Evolutionary conservation across 2,113 vertebrate species (phyloP).

Genomic region (Actenoides hombroni): DNA sequence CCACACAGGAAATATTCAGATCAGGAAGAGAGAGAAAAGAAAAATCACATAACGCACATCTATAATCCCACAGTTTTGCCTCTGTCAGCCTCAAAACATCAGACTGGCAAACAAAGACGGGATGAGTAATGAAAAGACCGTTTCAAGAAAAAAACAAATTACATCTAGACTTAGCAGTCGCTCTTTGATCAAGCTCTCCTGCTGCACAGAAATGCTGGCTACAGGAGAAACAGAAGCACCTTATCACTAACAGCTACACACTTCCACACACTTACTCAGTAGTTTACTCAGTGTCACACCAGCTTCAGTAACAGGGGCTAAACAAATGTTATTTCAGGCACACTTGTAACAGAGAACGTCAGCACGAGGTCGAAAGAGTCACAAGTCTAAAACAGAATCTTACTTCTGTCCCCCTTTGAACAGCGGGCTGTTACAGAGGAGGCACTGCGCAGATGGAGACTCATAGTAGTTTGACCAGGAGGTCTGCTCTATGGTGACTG

Average conservation of each 20-base stretch:
- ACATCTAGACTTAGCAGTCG: not conserved
- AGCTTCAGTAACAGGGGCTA: not conserved
- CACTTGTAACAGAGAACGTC: not conserved
- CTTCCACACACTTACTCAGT: not conserved
- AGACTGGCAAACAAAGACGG: conserved; percentile 1
- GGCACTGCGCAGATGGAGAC: conserved; percentile 86
- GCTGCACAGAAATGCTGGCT: not conserved
- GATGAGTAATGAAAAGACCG: not conserved
- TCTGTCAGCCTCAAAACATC: not conserved
- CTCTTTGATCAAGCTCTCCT: not conserved
- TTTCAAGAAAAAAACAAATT: not conserved
- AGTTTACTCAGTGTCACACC: not conserved
- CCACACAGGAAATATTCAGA: not conserved
- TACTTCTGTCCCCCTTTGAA: conserved; percentile 92
- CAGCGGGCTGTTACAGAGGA: conserved; percentile 87
- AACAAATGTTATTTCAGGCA: not conserved
- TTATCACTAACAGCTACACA: not conserved
- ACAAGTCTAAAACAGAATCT: conserved; percentile 63
- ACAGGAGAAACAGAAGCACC: not conserved
- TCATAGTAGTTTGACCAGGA: conserved; percentile 95
- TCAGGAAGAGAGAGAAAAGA: not conserved
- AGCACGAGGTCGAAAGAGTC: not conserved
- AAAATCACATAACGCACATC: not conserved
- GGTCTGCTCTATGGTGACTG: conserved; percentile 82
- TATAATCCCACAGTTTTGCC: not conserved